A percentile compares a stretch with the other conserved stretches of the same genome.
Conservation (phyloP, 2,113 vertebrate genomes). For the Hippolais icterina region DNA sequence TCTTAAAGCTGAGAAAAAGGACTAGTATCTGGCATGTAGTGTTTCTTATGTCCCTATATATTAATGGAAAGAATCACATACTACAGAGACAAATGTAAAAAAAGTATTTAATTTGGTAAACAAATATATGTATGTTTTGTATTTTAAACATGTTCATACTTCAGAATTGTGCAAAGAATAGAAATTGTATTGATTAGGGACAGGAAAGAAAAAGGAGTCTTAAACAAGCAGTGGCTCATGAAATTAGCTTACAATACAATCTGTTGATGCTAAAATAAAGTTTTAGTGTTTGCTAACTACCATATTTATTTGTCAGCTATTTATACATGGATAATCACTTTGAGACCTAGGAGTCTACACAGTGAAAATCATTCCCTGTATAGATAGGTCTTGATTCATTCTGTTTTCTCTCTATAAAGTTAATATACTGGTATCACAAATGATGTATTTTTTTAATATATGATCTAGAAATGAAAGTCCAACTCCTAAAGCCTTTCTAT, state of each 20-base stretch:
- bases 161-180: not conserved
- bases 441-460: no score
- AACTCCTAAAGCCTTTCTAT: not conserved
- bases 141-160: not conserved
- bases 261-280: not conserved
- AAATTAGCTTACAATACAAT: not conserved
- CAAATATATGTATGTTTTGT: not conserved
- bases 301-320: not conserved
- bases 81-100: not conserved
- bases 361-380: not conserved
- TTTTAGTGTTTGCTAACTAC: not conserved
- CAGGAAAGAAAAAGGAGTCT: not conserved
- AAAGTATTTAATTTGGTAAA: not conserved
- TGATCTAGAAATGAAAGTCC: not conserved
- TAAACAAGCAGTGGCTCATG: not conserved
- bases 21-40: not conserved
- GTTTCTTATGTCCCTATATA: not conserved
- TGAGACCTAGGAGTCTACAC: not conserved
- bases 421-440: not conserved
- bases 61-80: not conserved
- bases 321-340: not conserved
- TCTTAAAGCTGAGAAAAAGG: not conserved
- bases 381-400: not conserved
- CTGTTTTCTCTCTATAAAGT: not conserved
- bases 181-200: not conserved